A percentile compares a stretch with the other conserved stretches of the same genome.
These are phyloP conservation scores for Euschistus heros DNA, from an alignment of 1,140 invertebrate genomes.

Conservation along the genomic window DNA sequence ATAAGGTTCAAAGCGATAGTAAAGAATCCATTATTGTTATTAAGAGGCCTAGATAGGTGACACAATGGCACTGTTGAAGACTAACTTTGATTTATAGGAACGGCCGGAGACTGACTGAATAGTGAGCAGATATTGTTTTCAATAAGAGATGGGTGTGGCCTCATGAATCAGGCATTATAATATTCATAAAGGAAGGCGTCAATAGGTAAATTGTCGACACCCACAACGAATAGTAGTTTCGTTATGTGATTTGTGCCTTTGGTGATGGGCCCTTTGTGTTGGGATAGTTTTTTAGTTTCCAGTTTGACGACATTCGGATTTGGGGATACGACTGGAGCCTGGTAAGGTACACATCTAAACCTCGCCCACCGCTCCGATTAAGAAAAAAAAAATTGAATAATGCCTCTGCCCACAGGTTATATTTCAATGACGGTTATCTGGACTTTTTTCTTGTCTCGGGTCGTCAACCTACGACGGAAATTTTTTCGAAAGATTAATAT, in stretches of 20 bases:
- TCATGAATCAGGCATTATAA: conserved; percentile 24
- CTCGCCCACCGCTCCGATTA: too few species aligned
- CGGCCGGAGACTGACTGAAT: conserved; percentile 7
- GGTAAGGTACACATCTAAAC: too few species aligned
- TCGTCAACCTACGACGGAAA: too few species aligned
- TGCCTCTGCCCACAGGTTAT: too few species aligned
- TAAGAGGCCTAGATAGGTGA: conserved; percentile 14
- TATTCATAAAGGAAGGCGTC: conserved; percentile 27
- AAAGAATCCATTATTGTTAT: conserved; percentile 2
- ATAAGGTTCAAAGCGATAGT: neutral
- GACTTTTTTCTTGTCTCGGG: too few species aligned
- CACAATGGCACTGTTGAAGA: conserved; percentile 2
- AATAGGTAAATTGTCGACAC: conserved; percentile 24
- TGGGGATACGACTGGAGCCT: too few species aligned
- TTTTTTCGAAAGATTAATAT: too few species aligned
- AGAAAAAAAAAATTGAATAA: too few species aligned
- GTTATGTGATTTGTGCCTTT: conserved; percentile 2
- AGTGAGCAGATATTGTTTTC: conserved; percentile 23
- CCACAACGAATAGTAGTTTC: conserved; percentile 17
- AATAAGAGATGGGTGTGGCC: conserved; percentile 23
- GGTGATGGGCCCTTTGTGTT: neutral
- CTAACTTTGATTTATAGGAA: conserved; percentile 20
- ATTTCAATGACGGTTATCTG: too few species aligned
- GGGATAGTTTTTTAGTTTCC: neutral
- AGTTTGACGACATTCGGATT: neutral